These are phyloP conservation scores for Hirundo rustica DNA, from an alignment of 2,797 vertebrate species.

Conservation along the genomic window DNA sequence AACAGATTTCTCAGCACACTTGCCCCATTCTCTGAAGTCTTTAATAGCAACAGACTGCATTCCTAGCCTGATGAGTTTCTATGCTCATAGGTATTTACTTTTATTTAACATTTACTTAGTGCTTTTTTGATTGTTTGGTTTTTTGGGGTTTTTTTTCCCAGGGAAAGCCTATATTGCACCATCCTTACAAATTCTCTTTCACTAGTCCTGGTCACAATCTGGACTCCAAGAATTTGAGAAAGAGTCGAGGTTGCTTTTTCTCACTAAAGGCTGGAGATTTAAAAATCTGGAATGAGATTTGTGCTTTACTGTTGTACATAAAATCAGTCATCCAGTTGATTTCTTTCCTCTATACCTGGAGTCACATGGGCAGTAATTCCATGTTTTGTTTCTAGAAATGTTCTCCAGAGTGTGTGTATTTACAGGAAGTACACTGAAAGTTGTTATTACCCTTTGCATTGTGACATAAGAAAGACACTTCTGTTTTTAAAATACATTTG, in stretches of 20 bases:
- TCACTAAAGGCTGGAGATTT: neutral
- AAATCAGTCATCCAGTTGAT: neutral
- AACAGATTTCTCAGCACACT: neutral
- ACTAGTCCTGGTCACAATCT: neutral
- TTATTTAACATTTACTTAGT: constrained; percentile 61
- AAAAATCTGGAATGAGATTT: neutral
- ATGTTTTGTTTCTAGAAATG: neutral
- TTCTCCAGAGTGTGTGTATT: neutral
- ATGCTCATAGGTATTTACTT: constrained; percentile 12
- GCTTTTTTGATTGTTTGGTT: neutral
- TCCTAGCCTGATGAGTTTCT: constrained; percentile 27
- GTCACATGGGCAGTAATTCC: neutral
- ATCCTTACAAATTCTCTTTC: neutral
- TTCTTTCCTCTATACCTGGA: neutral
- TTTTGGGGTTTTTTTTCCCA: neutral
- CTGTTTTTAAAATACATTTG: neutral
- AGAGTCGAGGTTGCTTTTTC: neutral
- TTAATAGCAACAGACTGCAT: neutral
- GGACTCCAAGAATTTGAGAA: neutral
- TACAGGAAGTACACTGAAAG: neutral
- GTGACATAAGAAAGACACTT: neutral
- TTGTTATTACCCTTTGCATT: neutral
- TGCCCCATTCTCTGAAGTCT: neutral
- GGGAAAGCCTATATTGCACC: constrained; percentile 33
- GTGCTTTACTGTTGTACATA: neutral